Conservation (phyloP, 1,140 invertebrate species). For the Spodoptera litura region DNA sequence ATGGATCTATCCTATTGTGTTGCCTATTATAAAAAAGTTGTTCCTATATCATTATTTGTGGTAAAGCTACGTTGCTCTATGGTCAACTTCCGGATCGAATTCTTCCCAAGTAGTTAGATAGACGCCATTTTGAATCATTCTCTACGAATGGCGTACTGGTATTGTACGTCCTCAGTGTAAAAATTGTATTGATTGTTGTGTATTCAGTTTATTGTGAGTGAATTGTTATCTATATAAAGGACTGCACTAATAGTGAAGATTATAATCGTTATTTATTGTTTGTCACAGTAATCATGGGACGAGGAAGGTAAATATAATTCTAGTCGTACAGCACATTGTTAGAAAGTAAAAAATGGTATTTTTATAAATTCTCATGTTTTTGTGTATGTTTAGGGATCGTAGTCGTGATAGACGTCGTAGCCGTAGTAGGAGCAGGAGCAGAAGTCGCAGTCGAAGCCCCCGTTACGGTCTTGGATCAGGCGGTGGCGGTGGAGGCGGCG, state of each 20-base stretch:
- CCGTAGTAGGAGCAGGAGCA: slow-evolving; percentile 77
- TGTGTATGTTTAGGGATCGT: slow-evolving; percentile 68
- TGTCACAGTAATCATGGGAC: slow-evolving; percentile 63
- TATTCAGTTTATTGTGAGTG: not conserved
- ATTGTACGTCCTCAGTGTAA: not conserved
- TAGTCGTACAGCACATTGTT: slow-evolving; percentile 27
- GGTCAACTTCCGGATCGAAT: too few species aligned
- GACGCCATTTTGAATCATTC: slow-evolving; percentile 72
- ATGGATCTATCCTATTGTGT: too few species aligned
- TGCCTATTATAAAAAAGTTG: too few species aligned
- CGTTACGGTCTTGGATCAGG: slow-evolving; percentile 73
- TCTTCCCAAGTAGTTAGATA: not conserved
- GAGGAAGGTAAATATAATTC: slow-evolving; percentile 73
- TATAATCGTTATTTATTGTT: not conserved
- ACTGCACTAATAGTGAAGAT: not conserved
- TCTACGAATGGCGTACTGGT: slow-evolving; percentile 43
- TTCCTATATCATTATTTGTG: too few species aligned
- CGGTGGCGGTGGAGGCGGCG: slow-evolving; percentile 74
- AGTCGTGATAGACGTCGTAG: slow-evolving; percentile 80
- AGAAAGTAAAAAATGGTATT: not conserved
- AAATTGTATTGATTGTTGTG: not conserved
- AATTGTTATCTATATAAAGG: not conserved
- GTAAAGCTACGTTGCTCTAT: too few species aligned
- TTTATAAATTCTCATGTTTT: not conserved
- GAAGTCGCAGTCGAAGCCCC: slow-evolving; percentile 79